Percentiles rank a stretch among this genome's conserved stretches.
Conservation (phyloP, 2,888 invertebrate genomes). For the Leptinotarsa rubiginosa region DNA sequence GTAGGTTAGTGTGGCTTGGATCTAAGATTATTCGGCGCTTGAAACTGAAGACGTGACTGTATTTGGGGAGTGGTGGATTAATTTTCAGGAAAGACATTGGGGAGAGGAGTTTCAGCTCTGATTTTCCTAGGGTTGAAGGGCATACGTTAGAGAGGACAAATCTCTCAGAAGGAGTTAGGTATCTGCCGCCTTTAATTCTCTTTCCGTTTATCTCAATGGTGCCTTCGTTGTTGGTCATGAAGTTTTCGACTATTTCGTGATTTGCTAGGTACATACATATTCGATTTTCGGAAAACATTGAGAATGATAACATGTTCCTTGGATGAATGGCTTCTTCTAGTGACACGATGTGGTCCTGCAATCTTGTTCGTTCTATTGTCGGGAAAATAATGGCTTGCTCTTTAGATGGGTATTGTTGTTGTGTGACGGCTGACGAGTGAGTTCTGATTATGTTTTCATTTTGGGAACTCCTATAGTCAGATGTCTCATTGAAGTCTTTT, state of each 20-base stretch:
- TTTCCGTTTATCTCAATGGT: slow-evolving; percentile 27
- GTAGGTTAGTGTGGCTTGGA: slow-evolving; percentile 14
- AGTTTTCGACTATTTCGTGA: slow-evolving; percentile 39
- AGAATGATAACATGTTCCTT: slow-evolving; percentile 30
- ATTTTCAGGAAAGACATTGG: neutral
- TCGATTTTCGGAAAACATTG: slow-evolving; percentile 27
- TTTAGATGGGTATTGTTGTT: neutral
- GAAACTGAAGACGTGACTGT: slow-evolving; percentile 35
- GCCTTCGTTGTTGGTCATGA: slow-evolving; percentile 39
- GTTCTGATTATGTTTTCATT: no score
- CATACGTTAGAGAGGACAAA: slow-evolving; percentile 41
- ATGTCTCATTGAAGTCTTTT: no score
- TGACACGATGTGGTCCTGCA: slow-evolving; percentile 18
- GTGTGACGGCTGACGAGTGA: no score
- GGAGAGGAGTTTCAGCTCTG: slow-evolving; percentile 17
- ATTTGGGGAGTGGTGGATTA: neutral
- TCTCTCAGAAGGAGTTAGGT: slow-evolving; percentile 46
- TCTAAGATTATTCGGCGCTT: slow-evolving; percentile 47
- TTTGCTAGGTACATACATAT: slow-evolving; percentile 45
- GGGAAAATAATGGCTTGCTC: neutral
- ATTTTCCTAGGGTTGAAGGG: slow-evolving; percentile 41
- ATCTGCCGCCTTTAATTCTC: slow-evolving; percentile 38
- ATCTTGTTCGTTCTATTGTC: neutral
- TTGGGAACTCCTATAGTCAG: no score
- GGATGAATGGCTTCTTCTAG: slow-evolving; percentile 33